Evolutionary conservation across 2,113 vertebrate species (phyloP), one percentile per base, ranked within the genome.

Genomic region (Sclerurus mexicanus): DNA sequence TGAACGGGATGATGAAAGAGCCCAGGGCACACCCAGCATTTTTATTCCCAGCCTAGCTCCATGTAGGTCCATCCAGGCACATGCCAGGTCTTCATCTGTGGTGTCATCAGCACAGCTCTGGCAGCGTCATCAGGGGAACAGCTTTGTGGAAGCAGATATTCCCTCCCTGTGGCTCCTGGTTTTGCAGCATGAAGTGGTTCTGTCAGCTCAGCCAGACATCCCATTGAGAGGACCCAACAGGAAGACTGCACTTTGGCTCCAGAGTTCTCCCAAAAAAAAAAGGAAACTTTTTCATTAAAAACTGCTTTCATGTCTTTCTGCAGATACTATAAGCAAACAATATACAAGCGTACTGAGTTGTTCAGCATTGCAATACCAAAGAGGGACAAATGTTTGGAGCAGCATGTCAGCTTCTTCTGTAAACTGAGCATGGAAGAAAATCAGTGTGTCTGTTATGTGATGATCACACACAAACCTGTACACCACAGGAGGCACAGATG

Each of bases 1-100:
- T 53, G 53, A 62, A n/a, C 11, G 25, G n/a, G 33, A 46, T 0
- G 0, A 31, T 1, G 5, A 27, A 82, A 28, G 14, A 82, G 47
- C 31, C 69, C 3, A 6, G 7, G 62, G 7, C 35, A 52, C 10
- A 25, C 31, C 37, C 49, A 64, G 33, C 1, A 0, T 14, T 33
- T 71, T 64, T 47, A 28, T 18, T 20, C 23, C 35, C 66, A 78
- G 39, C 46, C 64, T 8, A 28, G n/a, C 8, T 77, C n/a, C 10
- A 2, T 0, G 9, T 5, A 30, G 16, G 2, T 69, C 23, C 20
- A 50, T 39, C 62, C 62, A 4, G 33, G 37, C 40, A 60, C 11
- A 13, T 1, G 7, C 7, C 50, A 42, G 31, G 7, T 39, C n/a
- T 12, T 66, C 31, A 9, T 6, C 13, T 62, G 31, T 4, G 3